Evolutionary conservation across 2,888 invertebrate genomes (phyloP), one percentile per base, ranked within the genome.

Genomic region (Bellardia pandia): DNA sequence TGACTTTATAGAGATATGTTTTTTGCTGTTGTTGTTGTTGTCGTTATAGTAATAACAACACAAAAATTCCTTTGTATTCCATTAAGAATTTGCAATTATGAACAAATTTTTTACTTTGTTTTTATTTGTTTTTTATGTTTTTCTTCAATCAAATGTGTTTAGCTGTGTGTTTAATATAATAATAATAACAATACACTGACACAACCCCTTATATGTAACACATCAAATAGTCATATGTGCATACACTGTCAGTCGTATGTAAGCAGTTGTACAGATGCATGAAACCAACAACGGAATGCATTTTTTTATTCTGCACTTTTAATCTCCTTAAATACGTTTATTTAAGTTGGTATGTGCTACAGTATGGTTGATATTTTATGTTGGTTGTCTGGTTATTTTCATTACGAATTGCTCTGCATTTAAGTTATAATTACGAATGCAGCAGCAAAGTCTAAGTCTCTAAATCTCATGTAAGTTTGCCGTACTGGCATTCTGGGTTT

Each of bases 41-140:
- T 51, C 53, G 13, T 60, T 8, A 13, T 37, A 14, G 7, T 37
- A 53, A 58, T 58, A 62, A 62, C 33, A 69, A 56, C 53, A 53
- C 37, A 76, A 48, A 83, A 77, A 76, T 83, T 76, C 64, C 71
- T 83, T 83, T 77, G 71, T 83, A 45, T 77, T 83, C 77, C 58
- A 77, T 64, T 77, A 77, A 72, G 77, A 83, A 77, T 77, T 83
- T 83, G 14, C 83, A 64, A 83, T 77, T 75, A 64, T 64, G 8
- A 72, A 82, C 60, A 9, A 60, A 51, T 30, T 51, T 75, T 53
- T 7, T 23, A 0, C 23, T 66, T 58, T 45, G 45, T 45, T 45
- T 1, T 4, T 42, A 40, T 40, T 42, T 45, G 4, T 37, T 37
- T 37, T 37, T 2, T 37, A 6, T 6, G 37, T 37, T 71, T 68